Evolutionary conservation across 2,113 vertebrate genomes (phyloP).

Genomic region (Brachyistius frenatus): DNA sequence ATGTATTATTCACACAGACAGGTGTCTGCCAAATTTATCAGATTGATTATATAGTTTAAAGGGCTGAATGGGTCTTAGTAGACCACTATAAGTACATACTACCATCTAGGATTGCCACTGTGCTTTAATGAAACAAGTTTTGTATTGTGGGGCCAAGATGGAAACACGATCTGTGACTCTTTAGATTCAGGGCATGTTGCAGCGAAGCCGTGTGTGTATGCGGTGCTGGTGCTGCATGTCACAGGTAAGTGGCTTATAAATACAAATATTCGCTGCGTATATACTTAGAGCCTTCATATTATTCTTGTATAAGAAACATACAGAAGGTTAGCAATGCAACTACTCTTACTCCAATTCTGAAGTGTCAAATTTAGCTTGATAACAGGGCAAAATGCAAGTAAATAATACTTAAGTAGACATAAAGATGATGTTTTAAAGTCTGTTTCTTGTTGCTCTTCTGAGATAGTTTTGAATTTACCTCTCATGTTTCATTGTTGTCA

Average conservation of each 20-base stretch:
- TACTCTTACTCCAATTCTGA: background rate
- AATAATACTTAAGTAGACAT: background rate
- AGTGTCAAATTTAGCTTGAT: background rate
- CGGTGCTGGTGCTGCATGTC: background rate
- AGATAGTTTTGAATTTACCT: slow-evolving; percentile 32
- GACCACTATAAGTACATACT: background rate
- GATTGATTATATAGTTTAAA: background rate
- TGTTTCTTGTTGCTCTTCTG: background rate
- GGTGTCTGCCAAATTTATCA: background rate
- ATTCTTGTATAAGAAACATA: background rate
- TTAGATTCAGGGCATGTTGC: slow-evolving; percentile 11
- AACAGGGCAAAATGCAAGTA: background rate
- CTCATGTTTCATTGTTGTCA: slow-evolving; percentile 47
- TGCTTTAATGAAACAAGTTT: slow-evolving; percentile 25
- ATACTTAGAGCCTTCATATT: background rate
- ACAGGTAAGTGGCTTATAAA: slow-evolving; percentile 2
- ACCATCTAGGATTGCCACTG: slow-evolving; percentile 16
- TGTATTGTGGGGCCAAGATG: background rate
- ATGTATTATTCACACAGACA: background rate
- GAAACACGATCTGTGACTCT: slow-evolving; percentile 39
- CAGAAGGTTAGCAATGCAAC: background rate
- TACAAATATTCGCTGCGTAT: background rate
- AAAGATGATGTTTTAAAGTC: background rate
- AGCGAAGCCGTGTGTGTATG: slow-evolving; percentile 14
- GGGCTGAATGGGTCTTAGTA: background rate